phyloP scores from a whole-genome alignment of 2,888 invertebrate species.

The Morpho deidamia region DNA sequence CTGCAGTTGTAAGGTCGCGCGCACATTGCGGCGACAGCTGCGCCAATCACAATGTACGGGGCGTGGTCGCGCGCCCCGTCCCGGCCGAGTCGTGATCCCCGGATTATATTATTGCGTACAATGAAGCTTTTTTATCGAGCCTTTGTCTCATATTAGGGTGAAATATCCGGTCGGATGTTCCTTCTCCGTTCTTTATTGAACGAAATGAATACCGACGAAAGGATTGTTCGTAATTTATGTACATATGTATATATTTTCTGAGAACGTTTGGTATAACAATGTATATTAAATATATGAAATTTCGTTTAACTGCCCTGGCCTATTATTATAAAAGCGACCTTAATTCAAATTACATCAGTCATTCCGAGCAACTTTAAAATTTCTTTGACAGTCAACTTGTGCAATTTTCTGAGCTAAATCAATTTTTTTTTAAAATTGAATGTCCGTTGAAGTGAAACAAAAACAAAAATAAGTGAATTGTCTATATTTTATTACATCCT shows the following conservation, averaged over 20 bases:
- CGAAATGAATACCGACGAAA: conserved; percentile 64
- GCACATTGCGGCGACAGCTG: conserved; percentile 66
- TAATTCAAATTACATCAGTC: too few relatives aligned
- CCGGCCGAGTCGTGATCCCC: conserved; percentile 50
- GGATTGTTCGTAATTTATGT: conserved; percentile 42
- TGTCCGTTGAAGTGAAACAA: too few relatives aligned
- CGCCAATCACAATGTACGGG: conserved; percentile 76
- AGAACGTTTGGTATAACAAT: neutral
- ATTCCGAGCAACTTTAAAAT: too few relatives aligned
- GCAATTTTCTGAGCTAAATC: too few relatives aligned
- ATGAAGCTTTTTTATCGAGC: conserved; percentile 71
- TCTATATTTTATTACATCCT: too few relatives aligned
- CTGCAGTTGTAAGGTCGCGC: conserved; percentile 42
- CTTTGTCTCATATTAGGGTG: conserved; percentile 72
- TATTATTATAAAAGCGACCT: too few relatives aligned
- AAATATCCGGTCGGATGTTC: conserved; percentile 77
- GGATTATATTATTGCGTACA: conserved; percentile 72
- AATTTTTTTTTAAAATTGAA: too few relatives aligned
- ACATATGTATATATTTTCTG: conserved; percentile 13
- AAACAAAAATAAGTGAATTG: too few relatives aligned
- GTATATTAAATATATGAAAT: neutral
- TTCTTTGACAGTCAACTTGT: too few relatives aligned
- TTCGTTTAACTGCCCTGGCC: neutral
- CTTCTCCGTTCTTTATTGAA: conserved; percentile 64
- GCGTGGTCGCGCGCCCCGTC: conserved; percentile 53